Percentiles rank a stretch among this genome's conserved stretches.
These are phyloP conservation scores for Holotrichia oblita DNA, from an alignment of 1,140 invertebrate species.

Conservation along the genomic window DNA sequence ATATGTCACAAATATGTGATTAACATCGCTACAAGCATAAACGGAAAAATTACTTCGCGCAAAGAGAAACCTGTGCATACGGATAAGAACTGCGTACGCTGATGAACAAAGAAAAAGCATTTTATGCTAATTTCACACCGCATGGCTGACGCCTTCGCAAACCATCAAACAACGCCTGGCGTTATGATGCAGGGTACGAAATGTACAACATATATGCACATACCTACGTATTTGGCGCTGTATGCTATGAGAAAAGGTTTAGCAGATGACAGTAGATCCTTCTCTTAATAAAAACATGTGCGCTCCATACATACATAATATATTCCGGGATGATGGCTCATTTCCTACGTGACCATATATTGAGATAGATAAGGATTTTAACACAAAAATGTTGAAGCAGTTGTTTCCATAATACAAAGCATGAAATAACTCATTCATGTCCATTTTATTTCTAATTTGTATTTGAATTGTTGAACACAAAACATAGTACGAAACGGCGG, in stretches of 20 bases:
- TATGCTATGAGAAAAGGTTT: constrained; percentile 15
- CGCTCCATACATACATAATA: neutral
- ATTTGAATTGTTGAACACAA: no score
- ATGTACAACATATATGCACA: no score
- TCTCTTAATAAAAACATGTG: constrained; percentile 26
- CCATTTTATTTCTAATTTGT: no score
- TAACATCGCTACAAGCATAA: no score
- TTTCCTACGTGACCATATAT: constrained; percentile 5
- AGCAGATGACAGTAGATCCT: neutral
- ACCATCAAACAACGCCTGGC: constrained; percentile 25
- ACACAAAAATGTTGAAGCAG: no score
- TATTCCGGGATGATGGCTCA: constrained; percentile 10
- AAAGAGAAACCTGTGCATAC: no score
- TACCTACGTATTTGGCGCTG: constrained; percentile 33
- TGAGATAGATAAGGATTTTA: no score
- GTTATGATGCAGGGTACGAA: constrained; percentile 10
- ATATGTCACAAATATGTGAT: no score
- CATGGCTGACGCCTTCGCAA: constrained; percentile 34
- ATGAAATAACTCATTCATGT: no score
- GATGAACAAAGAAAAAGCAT: constrained; percentile 17
- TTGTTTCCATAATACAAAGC: no score
- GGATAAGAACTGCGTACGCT: constrained; percentile 5
- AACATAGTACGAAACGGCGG: no score
- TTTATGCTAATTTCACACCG: constrained; percentile 27
- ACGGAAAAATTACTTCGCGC: no score